These are phyloP conservation scores for Myopa tessellatipennis DNA, from an alignment of 2,888 invertebrate genomes.

Conservation along the genomic window DNA sequence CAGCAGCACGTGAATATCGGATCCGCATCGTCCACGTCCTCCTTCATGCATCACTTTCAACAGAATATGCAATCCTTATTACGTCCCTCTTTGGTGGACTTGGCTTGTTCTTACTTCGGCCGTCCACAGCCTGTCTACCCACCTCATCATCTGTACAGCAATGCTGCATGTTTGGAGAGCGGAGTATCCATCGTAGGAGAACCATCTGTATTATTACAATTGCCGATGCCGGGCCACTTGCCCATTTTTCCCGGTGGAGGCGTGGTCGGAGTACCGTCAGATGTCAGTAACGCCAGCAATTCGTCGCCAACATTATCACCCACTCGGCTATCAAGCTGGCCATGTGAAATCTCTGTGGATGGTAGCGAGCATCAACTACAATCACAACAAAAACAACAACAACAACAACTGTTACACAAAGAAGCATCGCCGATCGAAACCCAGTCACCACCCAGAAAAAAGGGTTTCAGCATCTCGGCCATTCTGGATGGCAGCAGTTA, in stretches of 20 bases:
- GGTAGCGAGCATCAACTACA: constrained; percentile 42
- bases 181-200: constrained; percentile 25
- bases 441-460: constrained; percentile 56
- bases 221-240: constrained; percentile 44
- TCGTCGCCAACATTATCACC: background rate
- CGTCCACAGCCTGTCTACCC: constrained; percentile 56
- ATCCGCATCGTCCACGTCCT: constrained; percentile 47
- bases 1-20: constrained; percentile 4
- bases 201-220: constrained; percentile 32
- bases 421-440: background rate
- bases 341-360: background rate
- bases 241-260: constrained; percentile 52
- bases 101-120: constrained; percentile 66
- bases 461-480: constrained; percentile 67
- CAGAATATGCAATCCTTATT: constrained; percentile 65
- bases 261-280: constrained; percentile 51
- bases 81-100: constrained; percentile 64
- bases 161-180: constrained; percentile 16
- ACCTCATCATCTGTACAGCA: constrained; percentile 10
- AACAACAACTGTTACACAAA: constrained; percentile 30
- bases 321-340: background rate
- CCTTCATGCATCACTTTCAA: constrained; percentile 64
- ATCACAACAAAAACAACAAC: constrained; percentile 40
- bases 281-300: background rate
- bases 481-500: constrained; percentile 64